These are phyloP conservation scores for Nothocercus julius DNA, from an alignment of 2,113 vertebrate genomes.

Conservation along the genomic window DNA sequence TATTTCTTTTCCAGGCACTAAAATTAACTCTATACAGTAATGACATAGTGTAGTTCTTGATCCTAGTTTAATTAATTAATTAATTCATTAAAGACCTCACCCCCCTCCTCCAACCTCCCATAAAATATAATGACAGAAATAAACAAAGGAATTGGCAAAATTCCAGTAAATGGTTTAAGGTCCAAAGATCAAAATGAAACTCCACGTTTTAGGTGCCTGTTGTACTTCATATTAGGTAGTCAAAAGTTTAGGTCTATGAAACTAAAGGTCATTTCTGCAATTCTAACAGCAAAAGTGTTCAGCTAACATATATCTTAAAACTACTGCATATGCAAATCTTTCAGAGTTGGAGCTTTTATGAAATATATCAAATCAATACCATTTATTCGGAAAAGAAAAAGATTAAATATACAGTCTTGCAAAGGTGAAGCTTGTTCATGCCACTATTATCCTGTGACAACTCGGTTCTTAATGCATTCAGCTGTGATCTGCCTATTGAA, in stretches of 20 bases:
- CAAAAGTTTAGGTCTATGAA: neutral
- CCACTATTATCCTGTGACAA: slow-evolving; percentile 36
- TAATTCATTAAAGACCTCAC: rapidly evolving
- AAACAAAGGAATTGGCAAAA: neutral
- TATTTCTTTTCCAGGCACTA: neutral
- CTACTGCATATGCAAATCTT: neutral
- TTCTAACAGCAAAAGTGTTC: neutral
- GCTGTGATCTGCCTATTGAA: slow-evolving; percentile 47
- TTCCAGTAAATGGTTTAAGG: neutral
- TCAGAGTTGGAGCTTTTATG: neutral
- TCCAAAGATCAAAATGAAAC: neutral
- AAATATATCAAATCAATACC: slow-evolving; percentile 23
- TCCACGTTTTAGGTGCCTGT: neutral
- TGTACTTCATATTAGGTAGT: neutral
- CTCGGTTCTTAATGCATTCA: slow-evolving; percentile 51
- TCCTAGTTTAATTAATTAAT: neutral
- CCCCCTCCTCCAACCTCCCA: neutral
- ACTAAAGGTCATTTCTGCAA: slow-evolving; percentile 2
- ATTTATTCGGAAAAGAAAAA: slow-evolving; percentile 34
- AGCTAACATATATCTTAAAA: neutral
- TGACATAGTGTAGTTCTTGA: neutral
- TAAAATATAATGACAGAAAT: neutral
- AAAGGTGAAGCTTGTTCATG: slow-evolving; percentile 51
- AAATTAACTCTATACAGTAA: neutral
- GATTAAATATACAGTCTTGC: neutral